Evolutionary conservation across 2,797 vertebrate species (phyloP), one percentile per base, ranked within the genome.

Genomic region (Phoeniculus purpureus): DNA sequence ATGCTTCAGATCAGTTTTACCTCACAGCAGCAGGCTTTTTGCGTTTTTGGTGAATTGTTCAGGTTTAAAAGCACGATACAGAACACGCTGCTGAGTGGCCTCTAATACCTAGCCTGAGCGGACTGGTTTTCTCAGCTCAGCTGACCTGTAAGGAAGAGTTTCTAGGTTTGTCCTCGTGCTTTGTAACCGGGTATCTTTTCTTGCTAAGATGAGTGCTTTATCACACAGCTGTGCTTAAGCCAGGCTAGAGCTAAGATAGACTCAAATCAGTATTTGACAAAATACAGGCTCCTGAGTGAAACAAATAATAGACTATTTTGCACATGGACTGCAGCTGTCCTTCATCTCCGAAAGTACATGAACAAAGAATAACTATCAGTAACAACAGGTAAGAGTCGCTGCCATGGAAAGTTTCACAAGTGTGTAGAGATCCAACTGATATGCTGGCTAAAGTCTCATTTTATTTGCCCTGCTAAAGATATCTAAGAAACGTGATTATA

Each of bases 261-360:
- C 60, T 68, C 90, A 94, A 81, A 84, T 48, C 75, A 92, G 87
- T 84, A 91, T 93, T 85, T 91, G 68, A 76, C 58, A 81, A 72
- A 89, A 81, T 20, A 47, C 6, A 65, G 47, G 64, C 32, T 76
- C 14, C 40, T 3, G 29, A 54, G 91, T 34, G 34, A 85, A 77
- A 67, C 31, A 61, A 81, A 34, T 21, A 83, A 51, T 31, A 31
- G 78, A 48, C 67, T 88, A 48, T 68, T 92, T 54, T 66, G 37
- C 19, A 48, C 3, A 23, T 12, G 27, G 13, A 6, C 27, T 74
- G 82, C 67, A 55, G 70, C 18, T 62, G 81, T 48, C 75, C 84
- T 93, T 87, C 58, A 72, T 52, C 37, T 54, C 32, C 59, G 52
- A 86, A 78, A 51, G 32, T n/a, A 65, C 15, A 15, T 0, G 14